These are phyloP conservation scores for Microcebus lehilahytsara DNA, from an alignment of 2,113 vertebrate species.

Conservation along the genomic window DNA sequence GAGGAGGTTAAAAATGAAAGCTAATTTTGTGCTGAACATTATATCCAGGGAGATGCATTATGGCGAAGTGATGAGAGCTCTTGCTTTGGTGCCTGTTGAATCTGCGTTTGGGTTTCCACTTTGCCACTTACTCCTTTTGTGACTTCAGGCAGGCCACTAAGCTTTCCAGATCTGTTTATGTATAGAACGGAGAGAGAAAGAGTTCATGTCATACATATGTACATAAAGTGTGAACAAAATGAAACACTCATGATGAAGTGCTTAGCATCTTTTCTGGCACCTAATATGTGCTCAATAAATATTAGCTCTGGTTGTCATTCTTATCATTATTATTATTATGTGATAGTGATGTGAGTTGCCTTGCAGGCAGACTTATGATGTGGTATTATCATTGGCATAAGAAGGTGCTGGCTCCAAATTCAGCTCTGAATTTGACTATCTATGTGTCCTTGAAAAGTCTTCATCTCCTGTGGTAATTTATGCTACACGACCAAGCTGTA, in stretches of 20 bases:
- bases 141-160: not conserved
- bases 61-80: not conserved
- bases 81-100: not conserved
- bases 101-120: not conserved
- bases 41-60: not conserved
- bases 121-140: not conserved
- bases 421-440: not conserved
- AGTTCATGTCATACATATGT: not conserved
- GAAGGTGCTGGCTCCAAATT: not conserved
- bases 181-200: not conserved
- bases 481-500: not conserved
- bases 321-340: not conserved
- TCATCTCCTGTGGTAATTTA: not conserved
- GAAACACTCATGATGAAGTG: constrained; percentile 23
- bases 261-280: constrained; percentile 36
- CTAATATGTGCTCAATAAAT: not conserved
- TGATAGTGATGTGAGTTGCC: not conserved
- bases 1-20: too few relatives aligned
- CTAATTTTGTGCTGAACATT: not conserved
- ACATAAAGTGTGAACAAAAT: constrained; percentile 11
- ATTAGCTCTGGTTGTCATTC: not conserved
- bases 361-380: constrained; percentile 7
- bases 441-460: not conserved
- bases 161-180: not conserved
- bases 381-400: not conserved